Percentiles rank a stretch among this genome's conserved stretches.
Evolutionary conservation across 1,140 invertebrate genomes (phyloP).

Genomic region (Hirudo medicinalis): DNA sequence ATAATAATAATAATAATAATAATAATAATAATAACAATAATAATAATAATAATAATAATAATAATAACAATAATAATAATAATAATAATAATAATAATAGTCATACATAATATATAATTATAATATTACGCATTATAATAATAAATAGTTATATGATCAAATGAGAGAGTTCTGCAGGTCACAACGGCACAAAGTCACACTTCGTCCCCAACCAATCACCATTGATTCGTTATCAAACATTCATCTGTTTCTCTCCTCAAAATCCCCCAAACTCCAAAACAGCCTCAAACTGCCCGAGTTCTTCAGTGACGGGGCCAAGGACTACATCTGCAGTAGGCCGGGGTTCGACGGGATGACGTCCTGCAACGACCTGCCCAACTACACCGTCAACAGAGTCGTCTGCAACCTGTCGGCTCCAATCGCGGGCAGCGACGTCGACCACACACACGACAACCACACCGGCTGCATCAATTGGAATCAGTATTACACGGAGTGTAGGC

Average conservation of each 20-base stretch:
- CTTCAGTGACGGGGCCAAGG: slow-evolving; percentile 54
- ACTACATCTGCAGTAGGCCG: slow-evolving; percentile 89
- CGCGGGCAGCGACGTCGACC: slow-evolving; percentile 30
- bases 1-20: too few relatives aligned
- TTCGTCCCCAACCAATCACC: not conserved
- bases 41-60: too few relatives aligned
- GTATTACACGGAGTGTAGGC: slow-evolving; percentile 87
- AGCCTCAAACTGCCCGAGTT: slow-evolving; percentile 29
- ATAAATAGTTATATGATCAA: too few relatives aligned
- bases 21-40: too few relatives aligned
- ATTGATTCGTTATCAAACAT: not conserved
- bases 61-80: too few relatives aligned
- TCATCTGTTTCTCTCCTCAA: not conserved
- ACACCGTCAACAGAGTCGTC: slow-evolving; percentile 51
- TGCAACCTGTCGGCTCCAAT: slow-evolving; percentile 46
- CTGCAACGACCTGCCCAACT: slow-evolving; percentile 73
- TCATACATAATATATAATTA: too few relatives aligned
- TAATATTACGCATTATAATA: too few relatives aligned
- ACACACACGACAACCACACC: slow-evolving; percentile 31
- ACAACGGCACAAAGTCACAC: too few relatives aligned
- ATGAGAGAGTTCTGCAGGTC: too few relatives aligned
- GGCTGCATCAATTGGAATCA: slow-evolving; percentile 95
- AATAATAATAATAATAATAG: too few relatives aligned
- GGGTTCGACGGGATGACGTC: slow-evolving; percentile 88
- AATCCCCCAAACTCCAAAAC: too few relatives aligned